These are phyloP conservation scores for Zaprionus taronus DNA, from an alignment of 1,140 invertebrate species.

Conservation along the genomic window DNA sequence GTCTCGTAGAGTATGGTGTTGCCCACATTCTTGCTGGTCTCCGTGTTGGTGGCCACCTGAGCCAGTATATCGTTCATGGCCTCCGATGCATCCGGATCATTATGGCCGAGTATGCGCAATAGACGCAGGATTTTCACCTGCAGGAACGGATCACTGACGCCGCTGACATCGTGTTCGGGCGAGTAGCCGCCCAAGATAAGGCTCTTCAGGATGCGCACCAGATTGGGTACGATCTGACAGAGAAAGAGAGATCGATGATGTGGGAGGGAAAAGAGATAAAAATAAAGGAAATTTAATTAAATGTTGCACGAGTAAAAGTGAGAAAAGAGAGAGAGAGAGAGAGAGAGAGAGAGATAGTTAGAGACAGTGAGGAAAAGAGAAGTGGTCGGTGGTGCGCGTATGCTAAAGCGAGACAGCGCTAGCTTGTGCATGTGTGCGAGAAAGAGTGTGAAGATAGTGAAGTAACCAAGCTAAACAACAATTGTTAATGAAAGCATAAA, in stretches of 20 bases:
- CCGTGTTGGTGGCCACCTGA: slow-evolving; percentile 99
- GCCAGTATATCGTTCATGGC: slow-evolving; percentile 99
- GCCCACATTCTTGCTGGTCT: slow-evolving; percentile 99
- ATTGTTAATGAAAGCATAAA: slow-evolving; percentile 8
- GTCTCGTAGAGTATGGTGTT: slow-evolving; percentile 99
- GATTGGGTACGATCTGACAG: slow-evolving; percentile 96
- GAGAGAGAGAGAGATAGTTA: slow-evolving; percentile 1
- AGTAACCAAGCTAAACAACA: slow-evolving; percentile 1
- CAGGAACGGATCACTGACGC: slow-evolving; percentile 99
- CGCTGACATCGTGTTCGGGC: slow-evolving; percentile 99
- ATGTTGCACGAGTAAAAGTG: not conserved
- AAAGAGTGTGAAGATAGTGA: slow-evolving; percentile 11
- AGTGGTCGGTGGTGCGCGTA: not conserved
- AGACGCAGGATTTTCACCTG: slow-evolving; percentile 99
- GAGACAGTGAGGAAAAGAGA: not conserved
- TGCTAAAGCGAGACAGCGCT: slow-evolving; percentile 25
- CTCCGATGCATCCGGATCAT: slow-evolving; percentile 98
- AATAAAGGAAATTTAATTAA: not conserved
- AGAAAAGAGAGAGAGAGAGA: not conserved
- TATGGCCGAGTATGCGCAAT: slow-evolving; percentile 96
- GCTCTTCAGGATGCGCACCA: slow-evolving; percentile 99
- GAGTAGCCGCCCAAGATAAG: slow-evolving; percentile 99
- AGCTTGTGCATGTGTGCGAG: slow-evolving; percentile 20
- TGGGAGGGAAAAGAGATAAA: not conserved
- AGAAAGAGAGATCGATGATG: not conserved